Base-by-base conservation (phyloP, 2,797 vertebrate genomes). In the Leuciscus waleckii region DNA sequence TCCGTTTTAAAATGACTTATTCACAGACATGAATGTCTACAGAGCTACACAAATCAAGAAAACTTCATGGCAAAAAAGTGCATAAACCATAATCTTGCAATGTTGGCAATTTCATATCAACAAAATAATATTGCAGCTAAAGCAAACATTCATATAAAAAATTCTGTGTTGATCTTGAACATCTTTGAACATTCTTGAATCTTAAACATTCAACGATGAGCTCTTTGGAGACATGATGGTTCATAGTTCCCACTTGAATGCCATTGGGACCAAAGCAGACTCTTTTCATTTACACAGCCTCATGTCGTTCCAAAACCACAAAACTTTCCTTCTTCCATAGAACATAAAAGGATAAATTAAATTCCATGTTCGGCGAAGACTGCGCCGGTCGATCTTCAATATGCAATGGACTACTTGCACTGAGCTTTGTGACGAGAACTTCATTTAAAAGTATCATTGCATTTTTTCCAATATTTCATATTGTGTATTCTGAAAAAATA, bases 201-300 rank as follows among this genome's bases (percentile, higher is more conserved):
- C 46, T 35, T 51, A 10, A n/a, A 26, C 46, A 51, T 74, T 74
- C 26, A 21, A 13, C 49, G 17, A 11, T 32, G 71, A 68, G 49
- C 23, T 85, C 81, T 90, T 68, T 74, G 90, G 81, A 89, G 86
- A 79, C 86, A 87, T 49, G 74, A 88, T 89, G 88, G 79, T 89
- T 92, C 83, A 90, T 89, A 87, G 41, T 70, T 89, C 89, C 87
- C 70, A 29, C n/a, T 73, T 73, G 2, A 49, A 54, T 54, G 29
- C 49, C 73, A 75, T 26, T 71, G 56, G 29, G 41, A 69, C 63
- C 63, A 58, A 19, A 39, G 37, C 21, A 70, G 21, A 85, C 29
- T 29, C 5, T 63, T 63, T 63, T 21, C 7, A 49, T 67, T 37
- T 10, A 39, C 5, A 65, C 70, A 49, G 14, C 61, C 26, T 39